Base-by-base conservation (phyloP, 92 coral and sea anemone species). In the Blastomussa wellsi region DNA sequence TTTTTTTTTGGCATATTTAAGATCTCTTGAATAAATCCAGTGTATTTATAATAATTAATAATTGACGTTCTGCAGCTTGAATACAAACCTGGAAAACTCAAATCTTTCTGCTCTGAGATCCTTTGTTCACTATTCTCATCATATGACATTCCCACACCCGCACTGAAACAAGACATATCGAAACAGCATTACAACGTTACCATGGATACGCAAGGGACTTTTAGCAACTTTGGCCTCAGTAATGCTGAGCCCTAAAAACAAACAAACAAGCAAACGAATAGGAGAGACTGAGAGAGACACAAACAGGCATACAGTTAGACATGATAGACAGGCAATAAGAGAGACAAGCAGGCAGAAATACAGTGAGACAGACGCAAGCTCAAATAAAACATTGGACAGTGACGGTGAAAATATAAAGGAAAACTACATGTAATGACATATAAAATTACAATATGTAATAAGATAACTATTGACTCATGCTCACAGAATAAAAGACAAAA, bases 41-140 rank as follows among this genome's bases (percentile, higher is more conserved):
- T n/a, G n/a, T n/a, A n/a, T n/a, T n/a, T n/a, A n/a, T n/a, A n/a
- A n/a, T n/a, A n/a, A n/a, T n/a, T n/a, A n/a, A n/a, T n/a, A n/a
- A n/a, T n/a, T n/a, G n/a, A n/a, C n/a, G 44, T 7, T 44, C 12
- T 57, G 29, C 65, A 1, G 22, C 24, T 35, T 28, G 35, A 19
- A 51, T 29, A 52, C 76, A 4, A 9, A 80, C 76, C 76, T 66
- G 67, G 84, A 10, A 67, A 80, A 66, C 66, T 72, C 35, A 65
- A 33, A 14, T 37, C 84, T 47, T 80, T 38, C 44, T 47, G 84
- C 70, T 80, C 84, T 44, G 36, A 39, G 65, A 22, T 24, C 28
- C 29, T 57, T 42, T 29, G 37, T 11, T 10, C 51, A 37, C 69
- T 35, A 32, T 72, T 33, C n/a, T 65, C 72, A n/a, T 67, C 60